phyloP scores from a whole-genome alignment of 2,797 vertebrate species.

The Lacerta viridis region DNA sequence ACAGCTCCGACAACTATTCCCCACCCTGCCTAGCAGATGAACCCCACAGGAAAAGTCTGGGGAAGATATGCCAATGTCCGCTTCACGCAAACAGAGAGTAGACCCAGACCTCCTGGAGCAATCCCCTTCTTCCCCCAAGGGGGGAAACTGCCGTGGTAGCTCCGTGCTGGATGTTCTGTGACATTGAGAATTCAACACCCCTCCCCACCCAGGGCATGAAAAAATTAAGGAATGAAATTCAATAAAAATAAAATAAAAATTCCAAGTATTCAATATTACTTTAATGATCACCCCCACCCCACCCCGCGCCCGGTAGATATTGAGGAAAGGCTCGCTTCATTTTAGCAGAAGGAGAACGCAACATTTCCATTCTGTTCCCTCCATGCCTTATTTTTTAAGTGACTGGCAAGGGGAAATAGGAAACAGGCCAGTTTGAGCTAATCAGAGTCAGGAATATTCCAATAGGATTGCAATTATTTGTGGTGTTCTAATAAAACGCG shows the following conservation, averaged over 20 bases:
- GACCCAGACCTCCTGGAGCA: constrained; percentile 72
- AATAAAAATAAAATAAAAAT: constrained; percentile 15
- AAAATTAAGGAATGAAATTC: constrained; percentile 44
- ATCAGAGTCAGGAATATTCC: constrained; percentile 66
- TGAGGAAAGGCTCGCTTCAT: background rate
- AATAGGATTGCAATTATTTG: constrained; percentile 70
- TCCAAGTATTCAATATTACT: constrained; percentile 67
- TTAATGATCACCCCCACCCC: constrained; percentile 28
- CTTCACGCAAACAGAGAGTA: constrained; percentile 81
- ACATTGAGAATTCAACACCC: constrained; percentile 67
- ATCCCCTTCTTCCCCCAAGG: constrained; percentile 59
- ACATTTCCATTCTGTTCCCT: background rate
- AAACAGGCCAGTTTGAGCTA: constrained; percentile 54
- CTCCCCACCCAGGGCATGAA: constrained; percentile 36
- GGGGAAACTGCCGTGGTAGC: constrained; percentile 63
- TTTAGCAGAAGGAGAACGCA: background rate
- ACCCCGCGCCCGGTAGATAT: constrained; percentile 1
- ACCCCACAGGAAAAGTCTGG: constrained; percentile 84
- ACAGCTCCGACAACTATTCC: constrained; percentile 87
- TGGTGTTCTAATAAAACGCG: constrained; percentile 65
- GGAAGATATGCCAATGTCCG: constrained; percentile 84
- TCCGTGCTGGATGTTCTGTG: constrained; percentile 69
- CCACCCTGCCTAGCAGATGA: constrained; percentile 84
- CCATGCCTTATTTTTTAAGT: constrained; percentile 49
- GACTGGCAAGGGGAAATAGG: constrained; percentile 48